Evolutionary conservation across 30 jellyfish, hydroid and myxozoan species (phyloP).

Genomic region (Turritopsis rubra): DNA sequence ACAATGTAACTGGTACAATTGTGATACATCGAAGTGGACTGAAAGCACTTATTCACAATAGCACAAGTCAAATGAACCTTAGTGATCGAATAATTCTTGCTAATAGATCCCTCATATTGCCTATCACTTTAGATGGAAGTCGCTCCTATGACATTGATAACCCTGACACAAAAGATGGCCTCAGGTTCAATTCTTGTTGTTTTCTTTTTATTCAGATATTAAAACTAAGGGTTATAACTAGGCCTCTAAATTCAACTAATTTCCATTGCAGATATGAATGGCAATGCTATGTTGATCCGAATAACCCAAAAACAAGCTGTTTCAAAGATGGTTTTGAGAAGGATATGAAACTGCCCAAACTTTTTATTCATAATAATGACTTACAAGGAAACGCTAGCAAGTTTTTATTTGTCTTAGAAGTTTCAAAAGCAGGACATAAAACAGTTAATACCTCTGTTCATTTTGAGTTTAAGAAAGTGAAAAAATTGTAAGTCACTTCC

Average conservation of each 20-base stretch:
- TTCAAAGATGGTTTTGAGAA: neutral
- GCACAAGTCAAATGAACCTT: neutral
- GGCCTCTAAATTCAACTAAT: neutral
- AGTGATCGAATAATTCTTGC: neutral
- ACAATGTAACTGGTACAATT: neutral
- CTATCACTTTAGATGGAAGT: neutral
- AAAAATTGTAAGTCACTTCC: neutral
- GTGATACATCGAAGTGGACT: neutral
- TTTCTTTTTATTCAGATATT: too few species aligned
- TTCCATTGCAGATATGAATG: neutral
- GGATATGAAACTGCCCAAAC: neutral
- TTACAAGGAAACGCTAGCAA: neutral
- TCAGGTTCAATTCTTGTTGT: too few species aligned
- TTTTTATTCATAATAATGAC: neutral
- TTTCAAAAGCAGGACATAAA: neutral
- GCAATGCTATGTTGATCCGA: neutral
- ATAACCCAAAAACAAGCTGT: neutral
- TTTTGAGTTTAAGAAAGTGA: neutral
- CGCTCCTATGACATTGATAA: neutral
- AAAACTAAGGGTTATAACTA: neutral
- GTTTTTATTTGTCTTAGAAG: neutral
- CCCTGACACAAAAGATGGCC: neutral
- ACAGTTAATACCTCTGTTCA: neutral
- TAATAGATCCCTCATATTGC: neutral
- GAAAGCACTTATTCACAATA: neutral